A percentile compares a stretch with the other conserved stretches of the same genome.
These are phyloP conservation scores for Distichodus sexfasciatus DNA, from an alignment of 2,797 vertebrate species.

Conservation along the genomic window DNA sequence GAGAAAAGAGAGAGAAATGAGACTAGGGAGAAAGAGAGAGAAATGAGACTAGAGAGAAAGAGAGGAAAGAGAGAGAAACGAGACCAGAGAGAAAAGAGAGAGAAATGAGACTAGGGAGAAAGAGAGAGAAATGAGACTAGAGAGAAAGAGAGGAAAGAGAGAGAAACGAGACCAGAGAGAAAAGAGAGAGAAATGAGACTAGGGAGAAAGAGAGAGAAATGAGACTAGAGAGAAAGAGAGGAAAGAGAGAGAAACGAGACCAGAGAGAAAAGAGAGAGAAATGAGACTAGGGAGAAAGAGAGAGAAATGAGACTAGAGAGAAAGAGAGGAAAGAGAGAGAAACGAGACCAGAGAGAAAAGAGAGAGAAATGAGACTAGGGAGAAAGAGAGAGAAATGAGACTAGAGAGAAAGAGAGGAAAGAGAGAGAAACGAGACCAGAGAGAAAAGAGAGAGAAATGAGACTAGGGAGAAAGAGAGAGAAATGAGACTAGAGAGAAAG, in stretches of 20 bases:
- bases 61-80: conserved; percentile 31
- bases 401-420: conserved; percentile 19
- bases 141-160: neutral
- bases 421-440: too few relatives aligned
- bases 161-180: neutral
- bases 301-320: conserved; percentile 1
- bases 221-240: conserved; percentile 56
- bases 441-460: too few relatives aligned
- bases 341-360: conserved; percentile 30
- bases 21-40: too few relatives aligned
- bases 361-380: conserved; percentile 28
- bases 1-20: too few relatives aligned
- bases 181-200: neutral
- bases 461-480: too few relatives aligned
- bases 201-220: conserved; percentile 13
- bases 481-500: conserved; percentile 30
- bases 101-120: conserved; percentile 4
- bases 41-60: too few relatives aligned
- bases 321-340: conserved; percentile 32
- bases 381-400: conserved; percentile 24
- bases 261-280: neutral
- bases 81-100: conserved; percentile 26
- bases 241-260: neutral
- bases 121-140: neutral
- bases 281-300: conserved; percentile 10